Evolutionary conservation across 2,797 vertebrate species (phyloP), one percentile per base, ranked within the genome.

Genomic region (Coregonus suidteri): DNA sequence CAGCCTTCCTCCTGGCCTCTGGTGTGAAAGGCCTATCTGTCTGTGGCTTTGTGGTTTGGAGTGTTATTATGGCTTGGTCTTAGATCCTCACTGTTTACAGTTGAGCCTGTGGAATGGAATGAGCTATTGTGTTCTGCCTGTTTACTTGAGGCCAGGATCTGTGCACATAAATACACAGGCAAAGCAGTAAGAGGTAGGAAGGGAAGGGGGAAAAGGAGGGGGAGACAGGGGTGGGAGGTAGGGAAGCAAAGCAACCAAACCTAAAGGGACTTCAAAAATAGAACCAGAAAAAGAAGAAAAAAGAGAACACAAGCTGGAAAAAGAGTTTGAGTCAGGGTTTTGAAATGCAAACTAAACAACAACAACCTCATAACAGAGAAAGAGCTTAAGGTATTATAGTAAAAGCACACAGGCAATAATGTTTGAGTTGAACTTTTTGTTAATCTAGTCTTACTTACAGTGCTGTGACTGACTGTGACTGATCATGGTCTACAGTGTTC

Each of bases 101-200:
- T 79, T 84, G 79, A 87, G 87, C 78, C 79, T 82, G 83, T 83
- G 88, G 87, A 89, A 88, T 86, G 83, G 85, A 89, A 87, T 86
- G 83, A 86, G 81, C 83, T 71, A 92, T 93, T 91, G 87, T 92
- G 86, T 71, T 62, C 84, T 41, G 82, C 84, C 85, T 88, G 87
- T 94, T 93, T 93, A 92, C 90, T 87, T 92, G 89, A 85, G 83
- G 82, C 88, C 87, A 77, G 88, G 84, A 91, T 87, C 88, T 85
- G 82, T 77, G 80, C 79, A 89, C 86, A 87, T 86, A 90, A 87
- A 91, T 87, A 89, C 84, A 88, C 83, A 73, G 85, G 81, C 76
- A 73, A 71, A 69, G 82, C 85, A 89, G 88, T 87, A 91, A 90
- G 82, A 87, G 80, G 75, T 82, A 83, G 84, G 87, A 84, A 85